Base-by-base conservation (phyloP, 2,113 vertebrate genomes). In the Gavialis gangeticus region DNA sequence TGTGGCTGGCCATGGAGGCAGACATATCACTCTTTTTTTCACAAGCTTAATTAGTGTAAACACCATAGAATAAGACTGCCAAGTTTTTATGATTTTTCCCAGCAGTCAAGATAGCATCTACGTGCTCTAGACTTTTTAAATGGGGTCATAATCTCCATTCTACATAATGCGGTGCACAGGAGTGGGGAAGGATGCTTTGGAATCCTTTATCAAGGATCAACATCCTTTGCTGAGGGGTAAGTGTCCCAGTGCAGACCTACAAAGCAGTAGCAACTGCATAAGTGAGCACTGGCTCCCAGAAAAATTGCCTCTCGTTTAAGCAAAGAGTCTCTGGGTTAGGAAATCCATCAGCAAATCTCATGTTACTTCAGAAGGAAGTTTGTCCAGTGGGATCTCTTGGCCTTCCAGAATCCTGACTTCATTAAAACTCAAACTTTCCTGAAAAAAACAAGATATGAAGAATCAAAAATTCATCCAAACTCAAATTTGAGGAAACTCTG, bases 61-160 rank as follows among this genome's bases (percentile, higher is more conserved):
- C 14, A 54, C 3, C 37, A 80, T 12, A 4, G 14, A 82, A 75
- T 2, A 85, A 19, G 5, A 0, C 0, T 18, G 9, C 25, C 60
- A 63, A 27, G 60, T 27, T 63, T 80, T 27, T 34, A 80, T 54
- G 17, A 46, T 46, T 46, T 46, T 46, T 46, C 46, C 46, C 46
- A 46, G 37, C 59, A 46, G 78, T 12, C 58, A 62, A 63, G 22
- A 46, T 11, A 30, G 28, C 24, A 60, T 25, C 10, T 54, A 12
- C 16, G 13, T 3, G 10, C 59, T 79, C 78, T 14, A 46, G 19
- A 16, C 59, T 27, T 62, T 79, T 79, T 25, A 27, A 79, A 79
- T 24, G 34, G 30, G 78, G 25, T n/a, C 30, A 79, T 59, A 34
- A 79, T 24, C 34, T 46, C 4, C 5, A 34, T 62, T 46, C 46